Evolutionary conservation across 2,797 vertebrate species (phyloP), one percentile per base, ranked within the genome.

Genomic region (Caiman crocodilus): DNA sequence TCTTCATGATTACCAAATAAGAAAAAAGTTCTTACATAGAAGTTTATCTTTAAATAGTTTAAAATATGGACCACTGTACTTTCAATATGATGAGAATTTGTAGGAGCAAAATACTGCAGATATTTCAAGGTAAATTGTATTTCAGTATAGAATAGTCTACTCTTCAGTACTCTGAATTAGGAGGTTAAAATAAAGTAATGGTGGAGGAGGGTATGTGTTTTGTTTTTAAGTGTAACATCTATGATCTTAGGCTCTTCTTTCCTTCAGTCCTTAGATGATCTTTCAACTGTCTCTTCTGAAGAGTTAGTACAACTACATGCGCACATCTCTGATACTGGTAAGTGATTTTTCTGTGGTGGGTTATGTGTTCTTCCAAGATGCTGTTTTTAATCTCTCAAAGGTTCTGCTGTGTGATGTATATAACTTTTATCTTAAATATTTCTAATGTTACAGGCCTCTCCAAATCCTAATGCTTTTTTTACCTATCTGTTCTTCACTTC

Each of bases 261-360:
- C 6, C 18, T 94, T 61, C 90, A 99, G 99, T 99, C 99, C 88
- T 98, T 99, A 96, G 99, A 99, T 96, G 99, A 99, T 96, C 98
- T 99, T 96, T 98, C 98, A 94, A 99, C 97, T 94, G 98, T 99
- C 88, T 98, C 98, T 97, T 97, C 98, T 92, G 99, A 99, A 93
- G 99, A 99, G 77, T 94, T 96, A 82, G 88, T 99, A 97, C 99
- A 99, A 91, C 98, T 99, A 61, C 98, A 99, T 74, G 99, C 99
- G 67, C 99, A 98, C 94, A 99, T 99, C 97, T 99, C 99, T 26
- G 99, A 99, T 96, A 99, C 99, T 76, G 99, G 99, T 99, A 98
- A 97, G 98, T 95, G 30, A 91, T 73, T 95, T 50, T 92, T 6
- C 77, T 87, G 13, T 1, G 3, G 71, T 81, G 25, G 10, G 14